Percentiles rank a stretch among this genome's conserved stretches.
These are phyloP conservation scores for Pediacus dermestoides DNA, from an alignment of 2,888 invertebrate genomes.

Conservation along the genomic window DNA sequence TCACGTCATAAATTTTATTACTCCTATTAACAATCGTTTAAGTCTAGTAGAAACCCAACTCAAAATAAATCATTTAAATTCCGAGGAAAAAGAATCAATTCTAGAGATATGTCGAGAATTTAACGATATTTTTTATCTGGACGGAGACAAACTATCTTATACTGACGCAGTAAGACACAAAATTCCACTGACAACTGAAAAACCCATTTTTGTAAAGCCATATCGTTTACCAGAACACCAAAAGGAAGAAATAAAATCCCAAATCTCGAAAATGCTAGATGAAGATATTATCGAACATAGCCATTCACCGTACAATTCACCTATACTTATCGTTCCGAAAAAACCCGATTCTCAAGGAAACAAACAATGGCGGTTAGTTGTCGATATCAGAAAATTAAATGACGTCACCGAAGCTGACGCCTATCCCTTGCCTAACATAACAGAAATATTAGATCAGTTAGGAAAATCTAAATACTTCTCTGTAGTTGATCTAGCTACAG, in stretches of 20 bases:
- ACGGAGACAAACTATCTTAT: conserved; percentile 21
- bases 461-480: conserved; percentile 24
- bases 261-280: conserved; percentile 26
- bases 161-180: conserved; percentile 21
- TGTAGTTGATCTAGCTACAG: conserved; percentile 22
- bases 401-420: conserved; percentile 24
- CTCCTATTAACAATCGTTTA: too few relatives aligned
- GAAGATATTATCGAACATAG: conserved; percentile 27
- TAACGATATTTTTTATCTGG: conserved; percentile 27
- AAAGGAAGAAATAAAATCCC: conserved; percentile 28
- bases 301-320: conserved; percentile 22
- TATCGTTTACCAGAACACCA: conserved; percentile 30
- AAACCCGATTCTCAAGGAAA: conserved; percentile 25
- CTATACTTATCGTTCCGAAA: conserved; percentile 30
- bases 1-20: too few relatives aligned
- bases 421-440: conserved; percentile 26
- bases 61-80: conserved; percentile 22
- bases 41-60: too few relatives aligned
- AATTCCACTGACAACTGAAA: conserved; percentile 19
- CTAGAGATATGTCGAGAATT: too few relatives aligned
- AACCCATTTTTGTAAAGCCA: conserved; percentile 24
- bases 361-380: conserved; percentile 23
- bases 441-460: conserved; percentile 25
- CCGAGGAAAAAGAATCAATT: conserved; percentile 25
- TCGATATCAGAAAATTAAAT: conserved; percentile 28